These are phyloP conservation scores for Propithecus deckenii DNA, from an alignment of 2,797 vertebrate genomes.

Conservation along the genomic window DNA sequence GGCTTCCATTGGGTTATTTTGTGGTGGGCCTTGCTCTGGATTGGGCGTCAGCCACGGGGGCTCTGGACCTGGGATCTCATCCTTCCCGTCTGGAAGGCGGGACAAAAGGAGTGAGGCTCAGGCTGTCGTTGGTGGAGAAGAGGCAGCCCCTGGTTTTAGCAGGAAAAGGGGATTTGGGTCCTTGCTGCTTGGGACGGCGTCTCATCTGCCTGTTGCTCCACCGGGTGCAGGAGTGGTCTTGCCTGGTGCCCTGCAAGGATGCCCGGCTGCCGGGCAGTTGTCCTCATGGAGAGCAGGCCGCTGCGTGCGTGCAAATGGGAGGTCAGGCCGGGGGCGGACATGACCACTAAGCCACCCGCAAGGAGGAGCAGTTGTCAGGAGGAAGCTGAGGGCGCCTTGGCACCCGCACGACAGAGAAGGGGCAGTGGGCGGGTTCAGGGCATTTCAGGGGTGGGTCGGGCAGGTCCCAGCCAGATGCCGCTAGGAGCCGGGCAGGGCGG, in stretches of 20 bases:
- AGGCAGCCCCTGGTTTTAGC: not conserved
- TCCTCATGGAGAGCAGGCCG: not conserved
- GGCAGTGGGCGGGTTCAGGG: accelerated
- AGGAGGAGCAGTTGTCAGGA: not conserved
- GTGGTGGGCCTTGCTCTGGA: not conserved
- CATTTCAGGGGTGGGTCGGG: accelerated
- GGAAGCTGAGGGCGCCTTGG: not conserved
- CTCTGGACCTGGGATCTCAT: not conserved
- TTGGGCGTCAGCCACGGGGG: not conserved
- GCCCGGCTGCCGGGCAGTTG: not conserved
- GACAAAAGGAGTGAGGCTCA: not conserved
- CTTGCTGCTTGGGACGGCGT: not conserved
- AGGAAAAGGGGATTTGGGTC: not conserved
- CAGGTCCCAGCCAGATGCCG: not conserved
- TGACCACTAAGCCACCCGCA: not conserved
- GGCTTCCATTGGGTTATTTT: not conserved
- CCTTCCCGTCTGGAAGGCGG: not conserved
- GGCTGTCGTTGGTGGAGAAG: not conserved
- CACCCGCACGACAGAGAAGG: accelerated
- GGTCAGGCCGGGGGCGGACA: not conserved
- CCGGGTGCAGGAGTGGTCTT: not conserved
- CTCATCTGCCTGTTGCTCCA: not conserved
- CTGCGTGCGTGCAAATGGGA: not conserved
- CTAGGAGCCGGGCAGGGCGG: not conserved
- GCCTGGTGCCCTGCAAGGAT: not conserved